A percentile compares a stretch with the other conserved stretches of the same genome.
These are phyloP conservation scores for Cyphomyrmex costatus DNA, from an alignment of 1,140 invertebrate genomes.

Conservation along the genomic window DNA sequence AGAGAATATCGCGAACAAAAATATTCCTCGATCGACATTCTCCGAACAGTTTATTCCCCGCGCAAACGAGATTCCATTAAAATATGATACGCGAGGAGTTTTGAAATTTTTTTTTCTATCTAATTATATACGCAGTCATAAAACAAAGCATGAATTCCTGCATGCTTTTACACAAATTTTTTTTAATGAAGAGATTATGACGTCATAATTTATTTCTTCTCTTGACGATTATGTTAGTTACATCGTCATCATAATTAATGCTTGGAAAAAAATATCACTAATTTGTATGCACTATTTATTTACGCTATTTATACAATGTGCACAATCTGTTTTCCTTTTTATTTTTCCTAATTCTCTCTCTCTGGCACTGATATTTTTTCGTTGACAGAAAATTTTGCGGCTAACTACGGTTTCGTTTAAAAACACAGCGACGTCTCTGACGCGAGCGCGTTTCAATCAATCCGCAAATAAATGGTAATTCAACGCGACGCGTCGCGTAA, in stretches of 20 bases:
- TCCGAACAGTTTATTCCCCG: conserved; percentile 65
- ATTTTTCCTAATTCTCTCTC: neutral
- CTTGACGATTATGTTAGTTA: neutral
- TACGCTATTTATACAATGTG: neutral
- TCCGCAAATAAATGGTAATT: conserved; percentile 64
- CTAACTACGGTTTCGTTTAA: conserved; percentile 57
- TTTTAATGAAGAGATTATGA: neutral
- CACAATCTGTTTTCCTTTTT: neutral
- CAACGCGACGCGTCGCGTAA: conserved; percentile 47
- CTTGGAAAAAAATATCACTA: neutral
- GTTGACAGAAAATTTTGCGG: conserved; percentile 9
- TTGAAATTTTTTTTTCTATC: neutral
- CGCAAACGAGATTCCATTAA: conserved; percentile 54
- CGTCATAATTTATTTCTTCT: neutral
- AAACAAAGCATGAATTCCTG: neutral
- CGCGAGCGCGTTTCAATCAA: conserved; percentile 69
- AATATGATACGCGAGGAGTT: conserved; percentile 20
- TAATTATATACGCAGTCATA: neutral
- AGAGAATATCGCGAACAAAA: conserved; percentile 19
- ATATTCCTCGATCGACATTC: conserved; percentile 63
- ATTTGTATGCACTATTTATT: conserved; percentile 2
- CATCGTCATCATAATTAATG: neutral
- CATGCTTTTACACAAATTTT: neutral
- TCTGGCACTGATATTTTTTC: neutral
- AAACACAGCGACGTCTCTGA: conserved; percentile 42